Percentiles rank a stretch among this genome's conserved stretches.
Evolutionary conservation across 2,888 invertebrate species (phyloP).

Genomic region (Gnatocerus cornutus): DNA sequence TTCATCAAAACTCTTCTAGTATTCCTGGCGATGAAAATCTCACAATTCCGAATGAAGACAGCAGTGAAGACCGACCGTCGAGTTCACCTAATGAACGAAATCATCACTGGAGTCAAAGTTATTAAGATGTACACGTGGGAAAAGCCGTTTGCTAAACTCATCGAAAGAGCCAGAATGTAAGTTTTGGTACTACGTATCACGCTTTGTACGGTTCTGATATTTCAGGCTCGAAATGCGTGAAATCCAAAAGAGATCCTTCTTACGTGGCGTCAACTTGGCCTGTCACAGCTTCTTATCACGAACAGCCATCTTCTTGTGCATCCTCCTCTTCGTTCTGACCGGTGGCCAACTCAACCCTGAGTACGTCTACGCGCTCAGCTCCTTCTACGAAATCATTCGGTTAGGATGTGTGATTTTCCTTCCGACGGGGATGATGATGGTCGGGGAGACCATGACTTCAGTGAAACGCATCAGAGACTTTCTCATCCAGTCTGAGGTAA

Average conservation of each 20-base stretch:
- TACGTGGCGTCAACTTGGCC: slow-evolving; percentile 77
- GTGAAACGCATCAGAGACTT: slow-evolving; percentile 15
- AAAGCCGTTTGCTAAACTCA: slow-evolving; percentile 85
- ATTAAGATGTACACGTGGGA: slow-evolving; percentile 99
- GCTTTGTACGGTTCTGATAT: no score
- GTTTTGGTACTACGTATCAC: no score
- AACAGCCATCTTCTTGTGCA: slow-evolving; percentile 85
- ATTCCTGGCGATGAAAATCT: slow-evolving; percentile 1
- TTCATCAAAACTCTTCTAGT: neutral
- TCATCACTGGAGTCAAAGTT: slow-evolving; percentile 89
- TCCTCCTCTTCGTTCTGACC: slow-evolving; percentile 66
- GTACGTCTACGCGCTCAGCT: slow-evolving; percentile 13
- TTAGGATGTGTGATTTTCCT: neutral
- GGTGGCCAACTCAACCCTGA: neutral
- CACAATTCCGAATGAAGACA: slow-evolving; percentile 78
- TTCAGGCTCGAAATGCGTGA: slow-evolving; percentile 80
- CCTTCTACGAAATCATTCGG: slow-evolving; percentile 11
- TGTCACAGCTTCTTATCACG: slow-evolving; percentile 85
- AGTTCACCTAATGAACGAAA: slow-evolving; percentile 91
- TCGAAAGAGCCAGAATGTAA: slow-evolving; percentile 77
- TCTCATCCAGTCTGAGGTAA: neutral
- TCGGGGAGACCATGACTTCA: slow-evolving; percentile 7
- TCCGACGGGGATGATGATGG: neutral
- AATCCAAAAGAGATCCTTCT: slow-evolving; percentile 77
- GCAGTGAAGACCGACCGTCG: slow-evolving; percentile 88